Conservation (phyloP, 1,140 invertebrate genomes). For the Battus philenor region DNA sequence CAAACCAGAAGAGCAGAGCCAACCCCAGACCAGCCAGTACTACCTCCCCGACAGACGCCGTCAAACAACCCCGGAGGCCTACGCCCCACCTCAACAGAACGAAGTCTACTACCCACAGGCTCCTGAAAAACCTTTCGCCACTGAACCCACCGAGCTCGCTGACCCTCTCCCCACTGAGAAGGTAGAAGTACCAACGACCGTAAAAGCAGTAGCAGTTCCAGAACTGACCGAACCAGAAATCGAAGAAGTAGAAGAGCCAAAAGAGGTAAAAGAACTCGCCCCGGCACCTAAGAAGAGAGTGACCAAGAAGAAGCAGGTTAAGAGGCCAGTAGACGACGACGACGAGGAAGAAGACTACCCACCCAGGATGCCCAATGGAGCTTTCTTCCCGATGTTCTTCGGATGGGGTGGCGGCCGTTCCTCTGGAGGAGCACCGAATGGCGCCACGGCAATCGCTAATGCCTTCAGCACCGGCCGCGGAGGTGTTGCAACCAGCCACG, state of each 20-base stretch:
- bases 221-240: slow-evolving; percentile 52
- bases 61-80: slow-evolving; percentile 44
- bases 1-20: slow-evolving; percentile 41
- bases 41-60: slow-evolving; percentile 55
- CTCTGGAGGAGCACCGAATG: slow-evolving; percentile 47
- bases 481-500: slow-evolving; percentile 81
- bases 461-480: slow-evolving; percentile 81
- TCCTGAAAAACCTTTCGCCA: slow-evolving; percentile 36
- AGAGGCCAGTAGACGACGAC: slow-evolving; percentile 63
- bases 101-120: slow-evolving; percentile 51
- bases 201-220: slow-evolving; percentile 34
- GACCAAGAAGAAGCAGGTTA: slow-evolving; percentile 56
- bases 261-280: slow-evolving; percentile 31
- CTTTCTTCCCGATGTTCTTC: slow-evolving; percentile 81
- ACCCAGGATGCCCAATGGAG: slow-evolving; percentile 58
- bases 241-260: slow-evolving; percentile 41
- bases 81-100: slow-evolving; percentile 48
- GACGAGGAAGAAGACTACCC: slow-evolving; percentile 54
- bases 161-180: slow-evolving; percentile 43
- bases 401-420: slow-evolving; percentile 49
- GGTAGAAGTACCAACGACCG: slow-evolving; percentile 41
- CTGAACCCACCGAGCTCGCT: slow-evolving; percentile 42
- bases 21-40: slow-evolving; percentile 47
- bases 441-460: slow-evolving; percentile 80
- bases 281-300: slow-evolving; percentile 42